Evolutionary conservation across 2,888 invertebrate species (phyloP).

Genomic region (Odontocerum albicorne): DNA sequence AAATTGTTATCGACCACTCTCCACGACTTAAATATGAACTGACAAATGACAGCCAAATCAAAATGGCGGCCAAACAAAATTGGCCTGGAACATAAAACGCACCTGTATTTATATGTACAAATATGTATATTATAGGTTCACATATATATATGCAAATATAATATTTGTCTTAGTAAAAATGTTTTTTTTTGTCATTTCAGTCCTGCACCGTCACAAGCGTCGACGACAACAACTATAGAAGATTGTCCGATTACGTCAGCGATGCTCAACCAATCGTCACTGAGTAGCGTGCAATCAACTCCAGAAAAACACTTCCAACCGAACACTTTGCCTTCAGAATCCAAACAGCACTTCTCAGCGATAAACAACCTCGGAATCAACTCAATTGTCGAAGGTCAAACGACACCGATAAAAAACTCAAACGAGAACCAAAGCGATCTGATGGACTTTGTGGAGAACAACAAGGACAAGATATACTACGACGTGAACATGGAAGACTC

Average conservation of each 20-base stretch:
- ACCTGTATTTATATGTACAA: no score
- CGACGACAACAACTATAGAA: constrained; percentile 61
- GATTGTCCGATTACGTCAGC: constrained; percentile 42
- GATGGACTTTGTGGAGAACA: constrained; percentile 42
- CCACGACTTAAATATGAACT: no score
- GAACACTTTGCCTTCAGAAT: constrained; percentile 52
- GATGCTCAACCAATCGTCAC: constrained; percentile 37
- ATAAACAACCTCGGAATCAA: constrained; percentile 23
- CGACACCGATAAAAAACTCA: constrained; percentile 9
- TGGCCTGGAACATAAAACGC: no score
- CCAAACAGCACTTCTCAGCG: constrained; percentile 39
- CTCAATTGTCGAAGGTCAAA: constrained; percentile 11
- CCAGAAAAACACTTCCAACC: constrained; percentile 45
- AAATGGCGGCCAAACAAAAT: no score
- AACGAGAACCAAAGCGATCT: constrained; percentile 28
- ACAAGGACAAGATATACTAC: constrained; percentile 48
- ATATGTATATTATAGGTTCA: no score
- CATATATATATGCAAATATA: no score
- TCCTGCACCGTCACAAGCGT: constrained; percentile 70
- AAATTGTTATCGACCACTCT: no score
- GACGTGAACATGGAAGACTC: constrained; percentile 52
- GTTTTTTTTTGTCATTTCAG: constrained; percentile 45
- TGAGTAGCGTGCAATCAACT: constrained; percentile 41
- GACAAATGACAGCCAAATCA: no score
- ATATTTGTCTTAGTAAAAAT: no score